Evolutionary conservation across 2,113 vertebrate genomes (phyloP), one percentile per base, ranked within the genome.

Genomic region (Psittacula cyanocephala): DNA sequence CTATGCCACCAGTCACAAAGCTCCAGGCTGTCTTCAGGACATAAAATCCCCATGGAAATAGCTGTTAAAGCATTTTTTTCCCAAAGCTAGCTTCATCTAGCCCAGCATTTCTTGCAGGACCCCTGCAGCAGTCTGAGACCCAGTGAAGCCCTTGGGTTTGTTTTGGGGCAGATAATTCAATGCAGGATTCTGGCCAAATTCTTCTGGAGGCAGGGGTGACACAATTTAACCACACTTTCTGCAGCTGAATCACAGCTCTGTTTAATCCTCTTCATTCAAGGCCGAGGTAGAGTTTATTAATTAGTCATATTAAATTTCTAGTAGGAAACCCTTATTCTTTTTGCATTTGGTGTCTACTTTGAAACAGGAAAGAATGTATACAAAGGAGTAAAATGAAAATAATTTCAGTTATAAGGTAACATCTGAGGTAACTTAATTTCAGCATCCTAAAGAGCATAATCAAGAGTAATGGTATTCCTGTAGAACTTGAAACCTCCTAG

Each of bases 61-160:
- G 13, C 37, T 25, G 10, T 71, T 44, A 29, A 39, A 85, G 7
- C 5, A 2, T 18, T 59, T 67, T 28, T n/a, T 13, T 0, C 17
- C 25, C n/a, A n/a, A 4, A 27, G 5, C 17, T 37, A 33, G 2
- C 23, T 60, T 43, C 31, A 39, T 55, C 43, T 13, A 71, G 10
- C 27, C 13, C 47, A 17, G 10, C 0, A 1, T 29, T 17, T 31
- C 35, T 60, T 68, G 39, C 47, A 69, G 63, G 52, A 76, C 28
- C 5, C 4, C 23, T 28, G 31, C 49, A 29, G 13, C 9, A 49
- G 19, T 16, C 25, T 0, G 0, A 59, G 31, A 13, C 19, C 28
- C 25, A 41, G 10, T 7, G 49, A 91, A 80, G n/a, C 24, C 68
- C 35, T 31, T 39, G 75, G 67, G 41, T 27, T 76, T 85, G 57